phyloP scores from a whole-genome alignment of 2,888 invertebrate genomes.

The Epirrhoe tristata region DNA sequence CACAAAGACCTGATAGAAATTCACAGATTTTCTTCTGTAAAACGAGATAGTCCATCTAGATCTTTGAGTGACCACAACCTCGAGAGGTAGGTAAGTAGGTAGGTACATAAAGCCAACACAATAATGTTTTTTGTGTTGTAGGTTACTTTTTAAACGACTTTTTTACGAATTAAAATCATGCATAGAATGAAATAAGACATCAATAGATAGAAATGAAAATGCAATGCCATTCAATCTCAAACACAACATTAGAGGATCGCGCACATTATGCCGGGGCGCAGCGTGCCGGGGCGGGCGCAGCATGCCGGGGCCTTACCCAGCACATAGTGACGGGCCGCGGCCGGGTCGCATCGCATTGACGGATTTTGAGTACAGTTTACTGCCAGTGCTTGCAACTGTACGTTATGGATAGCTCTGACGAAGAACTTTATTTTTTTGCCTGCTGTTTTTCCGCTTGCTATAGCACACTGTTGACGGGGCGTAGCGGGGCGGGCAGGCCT shows the following conservation, averaged over 20 bases:
- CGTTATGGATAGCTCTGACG: too few species aligned
- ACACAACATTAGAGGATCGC: slow-evolving; percentile 7
- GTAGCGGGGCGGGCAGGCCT: too few species aligned
- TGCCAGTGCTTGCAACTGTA: too few species aligned
- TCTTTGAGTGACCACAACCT: neutral
- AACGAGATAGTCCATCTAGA: neutral
- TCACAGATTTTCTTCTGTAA: neutral
- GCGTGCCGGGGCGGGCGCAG: too few species aligned
- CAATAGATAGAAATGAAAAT: slow-evolving; percentile 10
- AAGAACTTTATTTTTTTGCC: too few species aligned
- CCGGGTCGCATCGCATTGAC: too few species aligned
- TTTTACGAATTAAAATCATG: neutral
- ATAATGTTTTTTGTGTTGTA: neutral
- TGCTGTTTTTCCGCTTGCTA: too few species aligned
- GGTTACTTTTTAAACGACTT: neutral
- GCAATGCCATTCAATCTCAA: slow-evolving; percentile 18
- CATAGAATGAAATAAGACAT: slow-evolving; percentile 1
- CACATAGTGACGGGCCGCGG: too few species aligned
- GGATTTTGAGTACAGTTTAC: too few species aligned
- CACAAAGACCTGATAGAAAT: neutral
- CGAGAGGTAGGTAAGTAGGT: neutral
- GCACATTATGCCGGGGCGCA: too few species aligned
- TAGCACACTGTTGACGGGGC: too few species aligned
- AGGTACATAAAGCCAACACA: neutral
- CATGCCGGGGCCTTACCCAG: too few species aligned